Base-by-base conservation (phyloP, 2,797 vertebrate species). In the Anguilla marmorata region DNA sequence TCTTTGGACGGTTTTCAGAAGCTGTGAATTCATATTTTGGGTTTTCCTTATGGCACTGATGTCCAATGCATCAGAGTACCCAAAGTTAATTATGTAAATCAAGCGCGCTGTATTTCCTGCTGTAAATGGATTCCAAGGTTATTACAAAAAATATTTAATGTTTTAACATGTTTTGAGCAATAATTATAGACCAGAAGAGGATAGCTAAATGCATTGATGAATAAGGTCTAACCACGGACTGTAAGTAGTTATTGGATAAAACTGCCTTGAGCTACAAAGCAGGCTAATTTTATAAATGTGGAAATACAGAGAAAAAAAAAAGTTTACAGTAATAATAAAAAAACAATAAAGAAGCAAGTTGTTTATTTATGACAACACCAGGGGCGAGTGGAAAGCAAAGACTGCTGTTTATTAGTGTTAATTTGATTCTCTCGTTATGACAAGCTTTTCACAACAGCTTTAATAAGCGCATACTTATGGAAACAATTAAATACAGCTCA, bases 341-440 rank as follows among this genome's bases (percentile, higher is more conserved):
- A 74, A 74, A 79, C 37, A 79, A 79, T 45, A 79, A 79, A 79
- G 37, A 19, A 79, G 74, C 33, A 45, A 45, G 45, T 79, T 79
- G 37, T 79, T 79, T 79, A 79, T 79, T 79, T 45, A 79, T 79
- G 74, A 79, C 74, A 79, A 6, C 37, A 45, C 74, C 74, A 79
- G 12, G 37, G 74, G 74, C 74, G 3, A 79, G 74, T 16, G 7
- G 5, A 16, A 19, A 1, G 16, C 74, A 79, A 45, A 79, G 30
- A 79, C 11, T 16, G 37, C 9, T 76, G 9, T 76, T 45, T 45
- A 79, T 79, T 41, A 45, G 45, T 41, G 30, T 45, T 79, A 79
- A 79, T 79, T 79, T 45, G 37, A 79, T 16, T 19, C 16, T 79
- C 72, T 16, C 16, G 0, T 33, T 74, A 41, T 45, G 33, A 79